These are phyloP conservation scores for Andrena flavipes DNA, from an alignment of 2,888 invertebrate genomes.

Conservation along the genomic window DNA sequence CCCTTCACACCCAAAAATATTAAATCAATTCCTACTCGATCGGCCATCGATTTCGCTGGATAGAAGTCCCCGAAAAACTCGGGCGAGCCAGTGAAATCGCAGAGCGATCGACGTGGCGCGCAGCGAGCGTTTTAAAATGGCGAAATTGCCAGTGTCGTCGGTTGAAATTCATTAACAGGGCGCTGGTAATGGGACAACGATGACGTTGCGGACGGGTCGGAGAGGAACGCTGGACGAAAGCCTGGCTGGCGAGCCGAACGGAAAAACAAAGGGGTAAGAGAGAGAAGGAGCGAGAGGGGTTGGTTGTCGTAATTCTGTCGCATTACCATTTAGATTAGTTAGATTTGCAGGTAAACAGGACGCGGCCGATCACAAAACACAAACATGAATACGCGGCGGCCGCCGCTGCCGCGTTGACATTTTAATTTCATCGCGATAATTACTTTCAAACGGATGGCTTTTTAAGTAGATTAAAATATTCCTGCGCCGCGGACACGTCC, in stretches of 20 bases:
- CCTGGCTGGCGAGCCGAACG: constrained; percentile 3
- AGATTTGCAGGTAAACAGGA: constrained; percentile 80
- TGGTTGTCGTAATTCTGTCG: constrained; percentile 77
- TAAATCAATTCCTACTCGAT: too few relatives aligned
- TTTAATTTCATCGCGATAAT: constrained; percentile 84
- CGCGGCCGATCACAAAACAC: constrained; percentile 78
- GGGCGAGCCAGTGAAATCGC: background rate
- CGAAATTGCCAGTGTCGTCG: constrained; percentile 57
- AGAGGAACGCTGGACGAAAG: constrained; percentile 49
- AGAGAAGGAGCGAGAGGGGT: background rate
- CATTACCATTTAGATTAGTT: constrained; percentile 82
- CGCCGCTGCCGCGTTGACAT: constrained; percentile 72
- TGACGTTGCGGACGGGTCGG: constrained; percentile 57
- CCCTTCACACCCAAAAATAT: too few relatives aligned
- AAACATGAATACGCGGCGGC: constrained; percentile 70
- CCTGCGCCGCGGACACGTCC: constrained; percentile 72
- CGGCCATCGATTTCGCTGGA: too few relatives aligned
- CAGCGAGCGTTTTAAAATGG: constrained; percentile 57
- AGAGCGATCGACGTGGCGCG: background rate
- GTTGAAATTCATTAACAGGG: constrained; percentile 73
- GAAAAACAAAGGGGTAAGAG: background rate
- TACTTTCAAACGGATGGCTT: constrained; percentile 83
- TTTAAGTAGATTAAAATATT: constrained; percentile 84
- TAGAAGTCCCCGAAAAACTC: too few relatives aligned
- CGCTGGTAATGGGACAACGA: constrained; percentile 67